These are phyloP conservation scores for Caenorhabditis remanei DNA, from an alignment of 1,140 invertebrate genomes.

Conservation along the genomic window DNA sequence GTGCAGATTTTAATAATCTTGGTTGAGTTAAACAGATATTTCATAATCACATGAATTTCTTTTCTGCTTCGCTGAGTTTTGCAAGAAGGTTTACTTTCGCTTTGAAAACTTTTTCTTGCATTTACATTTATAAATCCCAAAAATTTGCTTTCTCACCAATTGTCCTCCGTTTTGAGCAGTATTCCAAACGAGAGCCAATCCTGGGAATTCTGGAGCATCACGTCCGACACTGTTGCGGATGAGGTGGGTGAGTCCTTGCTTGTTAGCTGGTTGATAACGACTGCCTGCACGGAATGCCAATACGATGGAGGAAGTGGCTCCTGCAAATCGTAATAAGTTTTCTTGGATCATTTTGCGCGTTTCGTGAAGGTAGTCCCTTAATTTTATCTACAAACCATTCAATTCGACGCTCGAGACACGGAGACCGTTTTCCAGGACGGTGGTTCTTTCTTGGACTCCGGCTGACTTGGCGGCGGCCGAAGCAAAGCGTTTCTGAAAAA, in stretches of 20 bases:
- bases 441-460: conserved; percentile 29
- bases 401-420: conserved; percentile 3
- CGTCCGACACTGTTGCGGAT: conserved; percentile 73
- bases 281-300: conserved; percentile 76
- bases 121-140: conserved; percentile 2
- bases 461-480: conserved; percentile 16
- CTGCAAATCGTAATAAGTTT: conserved; percentile 36
- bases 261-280: conserved; percentile 74
- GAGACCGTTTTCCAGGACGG: conserved; percentile 27
- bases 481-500: conserved; percentile 20
- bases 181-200: conserved; percentile 73
- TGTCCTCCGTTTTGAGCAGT: conserved; percentile 53
- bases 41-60: too few relatives aligned
- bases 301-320: conserved; percentile 72
- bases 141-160: conserved; percentile 27
- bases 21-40: too few relatives aligned
- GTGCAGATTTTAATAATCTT: too few relatives aligned
- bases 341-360: not conserved
- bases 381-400: not conserved
- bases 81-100: too few relatives aligned
- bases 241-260: conserved; percentile 72
- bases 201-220: conserved; percentile 73
- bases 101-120: too few relatives aligned
- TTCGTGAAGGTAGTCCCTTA: not conserved
- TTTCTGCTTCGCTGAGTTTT: too few relatives aligned